Conservation (phyloP, 2,797 vertebrate genomes). For the Gorsachius magnificus region DNA sequence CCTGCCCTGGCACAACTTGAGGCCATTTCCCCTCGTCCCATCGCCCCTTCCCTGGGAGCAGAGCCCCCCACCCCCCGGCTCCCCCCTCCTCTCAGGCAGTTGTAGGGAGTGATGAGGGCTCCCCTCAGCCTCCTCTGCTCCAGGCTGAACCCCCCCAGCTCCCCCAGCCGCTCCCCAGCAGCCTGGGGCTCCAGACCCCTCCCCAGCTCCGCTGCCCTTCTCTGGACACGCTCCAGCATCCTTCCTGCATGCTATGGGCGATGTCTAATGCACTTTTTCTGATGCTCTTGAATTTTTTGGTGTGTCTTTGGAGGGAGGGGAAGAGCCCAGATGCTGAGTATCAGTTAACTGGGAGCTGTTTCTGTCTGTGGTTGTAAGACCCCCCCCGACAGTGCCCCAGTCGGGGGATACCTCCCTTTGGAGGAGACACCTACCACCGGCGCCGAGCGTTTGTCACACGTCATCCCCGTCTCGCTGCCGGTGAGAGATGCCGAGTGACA, state of each 20-base stretch:
- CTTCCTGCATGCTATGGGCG: fast-evolving
- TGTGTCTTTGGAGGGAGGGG: not conserved
- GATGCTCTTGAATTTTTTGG: not conserved
- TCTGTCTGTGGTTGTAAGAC: not conserved
- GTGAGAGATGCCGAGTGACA: not conserved
- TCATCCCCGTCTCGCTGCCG: not conserved
- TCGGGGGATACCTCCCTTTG: not conserved
- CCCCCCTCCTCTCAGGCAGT: too few species aligned
- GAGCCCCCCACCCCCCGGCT: too few species aligned
- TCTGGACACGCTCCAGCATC: too few species aligned
- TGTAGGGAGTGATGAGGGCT: too few species aligned
- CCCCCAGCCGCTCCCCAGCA: too few species aligned
- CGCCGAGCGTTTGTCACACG: not conserved
- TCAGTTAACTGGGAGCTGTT: not conserved
- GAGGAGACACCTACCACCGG: not conserved
- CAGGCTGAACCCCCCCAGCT: too few species aligned
- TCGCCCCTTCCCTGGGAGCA: too few species aligned
- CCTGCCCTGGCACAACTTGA: too few species aligned
- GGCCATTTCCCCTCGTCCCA: too few species aligned
- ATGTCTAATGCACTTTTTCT: not conserved
- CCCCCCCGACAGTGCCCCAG: not conserved
- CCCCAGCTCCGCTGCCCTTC: too few species aligned
- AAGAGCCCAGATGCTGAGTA: not conserved
- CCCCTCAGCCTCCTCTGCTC: too few species aligned
- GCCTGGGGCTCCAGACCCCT: too few species aligned